phyloP scores from a whole-genome alignment of 2,888 invertebrate species.

The Hypomecis atomaria region DNA sequence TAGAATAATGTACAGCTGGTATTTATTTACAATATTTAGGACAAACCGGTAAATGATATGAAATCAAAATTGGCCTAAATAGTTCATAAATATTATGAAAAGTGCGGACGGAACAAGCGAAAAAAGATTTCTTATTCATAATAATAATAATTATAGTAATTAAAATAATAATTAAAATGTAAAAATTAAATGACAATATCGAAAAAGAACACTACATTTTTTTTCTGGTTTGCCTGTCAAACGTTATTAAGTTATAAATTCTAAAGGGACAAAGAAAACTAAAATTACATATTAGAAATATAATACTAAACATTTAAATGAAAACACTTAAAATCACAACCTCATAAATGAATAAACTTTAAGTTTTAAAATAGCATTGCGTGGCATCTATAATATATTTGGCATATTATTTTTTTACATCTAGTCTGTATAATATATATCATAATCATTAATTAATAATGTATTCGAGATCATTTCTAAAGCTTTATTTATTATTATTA shows the following conservation, averaged over 20 bases:
- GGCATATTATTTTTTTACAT: constrained; percentile 29
- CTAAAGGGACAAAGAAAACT: too few relatives aligned
- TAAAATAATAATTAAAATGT: too few relatives aligned
- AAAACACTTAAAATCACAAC: constrained; percentile 62
- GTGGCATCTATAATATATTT: constrained; percentile 30
- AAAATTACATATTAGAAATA: too few relatives aligned
- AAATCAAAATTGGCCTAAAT: too few relatives aligned
- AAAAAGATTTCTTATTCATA: neutral
- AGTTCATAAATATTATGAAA: neutral
- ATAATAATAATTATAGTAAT: neutral
- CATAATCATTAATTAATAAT: neutral
- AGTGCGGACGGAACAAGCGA: constrained; percentile 17
- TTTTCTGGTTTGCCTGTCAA: neutral
- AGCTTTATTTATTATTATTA: constrained; percentile 36
- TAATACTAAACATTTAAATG: constrained; percentile 33
- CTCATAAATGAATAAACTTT: constrained; percentile 61
- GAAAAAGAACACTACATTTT: neutral
- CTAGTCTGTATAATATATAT: neutral
- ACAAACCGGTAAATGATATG: too few relatives aligned
- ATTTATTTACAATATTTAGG: constrained; percentile 1
- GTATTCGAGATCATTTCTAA: constrained; percentile 26
- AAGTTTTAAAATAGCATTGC: constrained; percentile 5
- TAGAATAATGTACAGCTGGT: constrained; percentile 32
- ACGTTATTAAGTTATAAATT: too few relatives aligned
- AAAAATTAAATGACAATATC: neutral